Evolutionary conservation across 2,888 invertebrate genomes (phyloP).

Genomic region (Amiota minor): DNA sequence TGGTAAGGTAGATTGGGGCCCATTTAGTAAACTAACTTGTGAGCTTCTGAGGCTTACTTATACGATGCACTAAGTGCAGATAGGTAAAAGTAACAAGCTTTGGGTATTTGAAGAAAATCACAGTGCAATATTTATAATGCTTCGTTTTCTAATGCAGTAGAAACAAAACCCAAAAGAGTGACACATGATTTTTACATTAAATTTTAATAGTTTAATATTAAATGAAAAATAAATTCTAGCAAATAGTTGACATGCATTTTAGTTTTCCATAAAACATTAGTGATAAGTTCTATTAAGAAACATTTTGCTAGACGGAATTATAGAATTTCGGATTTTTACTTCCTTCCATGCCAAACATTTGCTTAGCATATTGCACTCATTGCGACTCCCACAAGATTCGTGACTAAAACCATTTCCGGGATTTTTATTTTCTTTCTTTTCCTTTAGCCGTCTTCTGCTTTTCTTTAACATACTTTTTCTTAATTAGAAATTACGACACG

Average conservation of each 20-base stretch:
- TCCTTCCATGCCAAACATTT: no score
- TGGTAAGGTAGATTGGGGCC: neutral
- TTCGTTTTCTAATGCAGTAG: no score
- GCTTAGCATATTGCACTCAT: constrained; percentile 38
- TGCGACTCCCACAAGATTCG: constrained; percentile 54
- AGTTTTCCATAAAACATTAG: no score
- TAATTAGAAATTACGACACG: neutral
- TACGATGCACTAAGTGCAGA: neutral
- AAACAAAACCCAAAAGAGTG: no score
- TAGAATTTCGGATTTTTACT: no score
- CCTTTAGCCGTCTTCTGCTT: neutral
- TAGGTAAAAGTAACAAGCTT: constrained; percentile 37
- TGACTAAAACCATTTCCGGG: constrained; percentile 27
- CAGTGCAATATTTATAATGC: constrained; percentile 25
- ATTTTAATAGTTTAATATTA: no score
- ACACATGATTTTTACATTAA: neutral
- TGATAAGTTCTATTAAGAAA: no score
- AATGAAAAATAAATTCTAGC: no score
- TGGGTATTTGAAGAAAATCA: constrained; percentile 36
- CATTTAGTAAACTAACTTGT: no score
- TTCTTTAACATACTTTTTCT: neutral
- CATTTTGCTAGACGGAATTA: no score
- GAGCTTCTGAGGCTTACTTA: no score
- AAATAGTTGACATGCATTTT: no score
- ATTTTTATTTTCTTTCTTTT: neutral